Base-by-base conservation (phyloP, 2,797 vertebrate species). In the Fringilla coelebs region DNA sequence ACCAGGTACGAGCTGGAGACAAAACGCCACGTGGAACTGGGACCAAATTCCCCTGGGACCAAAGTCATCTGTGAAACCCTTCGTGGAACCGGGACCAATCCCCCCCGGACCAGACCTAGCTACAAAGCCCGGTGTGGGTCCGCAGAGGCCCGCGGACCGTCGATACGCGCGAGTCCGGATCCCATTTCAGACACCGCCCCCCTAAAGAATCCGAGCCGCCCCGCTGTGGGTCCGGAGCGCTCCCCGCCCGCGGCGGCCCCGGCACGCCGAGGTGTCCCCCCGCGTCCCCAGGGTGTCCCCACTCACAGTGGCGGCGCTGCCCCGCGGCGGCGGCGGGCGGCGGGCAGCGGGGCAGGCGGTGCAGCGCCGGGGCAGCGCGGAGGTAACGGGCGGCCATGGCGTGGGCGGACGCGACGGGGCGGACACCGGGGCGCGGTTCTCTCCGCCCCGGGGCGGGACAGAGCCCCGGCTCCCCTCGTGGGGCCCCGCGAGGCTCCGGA, bases 281-380 rank as follows among this genome's bases (percentile, higher is more conserved):
- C 49, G 4, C 10, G 26, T 51, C 49, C 49, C 57, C 57, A 4
- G 7, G 41, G 41, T 26, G 36, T n/a, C 87, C 38, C 11, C 46
- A 95, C 93, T 93, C 90, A 94, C 93, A 93, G 73, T 89, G 92
- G 6, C 93, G 88, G 36, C 93, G 90, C 82, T 76, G 93, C 79
- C n/a, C 73, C 72, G 6, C 46, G 74, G 83, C 75, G 67, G 87
- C 51, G 73, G 87, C 75, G 67, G 87, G 83, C 5, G 17, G 79
- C 17, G 91, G 54, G 55, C 79, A 28, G 49, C 16, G 87, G 58
- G 54, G 8, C 76, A 90, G 54, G 62, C 90, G 74, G 74, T 12
- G 4, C 13, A 95, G 82, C 61, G 41, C 74, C n/a, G 91, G 45
- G 66, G 75, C 70, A 45, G 79, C 75, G 63, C 91, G 83, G 57